Conservation (phyloP, 2,888 invertebrate species). For the Zygogramma bicolorata region DNA sequence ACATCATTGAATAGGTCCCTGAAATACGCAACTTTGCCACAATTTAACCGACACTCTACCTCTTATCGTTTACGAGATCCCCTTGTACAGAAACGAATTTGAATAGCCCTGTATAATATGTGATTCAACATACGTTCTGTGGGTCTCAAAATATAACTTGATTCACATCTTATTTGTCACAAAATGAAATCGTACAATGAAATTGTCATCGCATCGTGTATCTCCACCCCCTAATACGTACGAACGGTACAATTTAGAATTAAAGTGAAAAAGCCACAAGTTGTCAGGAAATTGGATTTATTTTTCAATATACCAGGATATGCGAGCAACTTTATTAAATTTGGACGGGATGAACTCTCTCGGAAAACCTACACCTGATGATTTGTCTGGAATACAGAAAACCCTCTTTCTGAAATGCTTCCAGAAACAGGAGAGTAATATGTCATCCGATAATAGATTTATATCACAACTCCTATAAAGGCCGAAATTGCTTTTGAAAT, state of each 20-base stretch:
- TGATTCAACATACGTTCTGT: too few relatives aligned
- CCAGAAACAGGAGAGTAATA: conserved; percentile 1
- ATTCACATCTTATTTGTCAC: too few relatives aligned
- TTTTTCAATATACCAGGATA: conserved; percentile 49
- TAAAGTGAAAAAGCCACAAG: conserved; percentile 49
- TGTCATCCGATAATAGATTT: background rate
- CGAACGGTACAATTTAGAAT: conserved; percentile 44
- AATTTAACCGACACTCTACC: too few relatives aligned
- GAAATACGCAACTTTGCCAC: too few relatives aligned
- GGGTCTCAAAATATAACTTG: too few relatives aligned
- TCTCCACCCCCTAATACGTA: conserved; percentile 23
- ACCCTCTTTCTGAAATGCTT: conserved; percentile 22
- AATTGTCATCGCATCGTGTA: background rate
- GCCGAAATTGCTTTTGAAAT: background rate
- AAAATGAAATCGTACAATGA: too few relatives aligned
- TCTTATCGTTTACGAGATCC: too few relatives aligned
- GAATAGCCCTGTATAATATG: too few relatives aligned
- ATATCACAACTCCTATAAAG: background rate
- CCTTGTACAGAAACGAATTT: too few relatives aligned
- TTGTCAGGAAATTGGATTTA: conserved; percentile 47
- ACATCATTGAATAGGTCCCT: too few relatives aligned
- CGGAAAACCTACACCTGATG: conserved; percentile 47
- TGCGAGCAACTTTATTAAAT: conserved; percentile 47
- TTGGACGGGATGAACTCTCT: conserved; percentile 42
- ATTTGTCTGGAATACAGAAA: conserved; percentile 34